Percentiles rank a stretch among this genome's conserved stretches.
These are phyloP conservation scores for Steinernema feltiae DNA, from an alignment of 1,140 invertebrate species.

Conservation along the genomic window DNA sequence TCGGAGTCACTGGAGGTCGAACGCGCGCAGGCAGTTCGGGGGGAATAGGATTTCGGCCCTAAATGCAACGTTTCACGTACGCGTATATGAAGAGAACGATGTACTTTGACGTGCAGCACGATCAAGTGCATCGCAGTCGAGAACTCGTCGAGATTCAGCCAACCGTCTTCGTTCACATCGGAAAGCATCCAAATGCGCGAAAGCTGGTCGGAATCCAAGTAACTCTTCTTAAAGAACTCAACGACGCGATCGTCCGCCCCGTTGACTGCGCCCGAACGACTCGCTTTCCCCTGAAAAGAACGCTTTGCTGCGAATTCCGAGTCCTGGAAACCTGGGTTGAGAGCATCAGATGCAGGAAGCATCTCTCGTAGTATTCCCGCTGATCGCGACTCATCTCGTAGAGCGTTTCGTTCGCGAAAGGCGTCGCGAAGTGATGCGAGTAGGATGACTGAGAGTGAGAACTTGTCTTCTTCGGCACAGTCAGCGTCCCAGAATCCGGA, in stretches of 20 bases:
- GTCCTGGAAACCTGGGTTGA: constrained; percentile 22
- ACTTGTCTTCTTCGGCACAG: not conserved
- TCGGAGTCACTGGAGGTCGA: constrained; percentile 31
- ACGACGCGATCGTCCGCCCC: constrained; percentile 31
- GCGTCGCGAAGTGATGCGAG: constrained; percentile 31
- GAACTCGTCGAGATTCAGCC: constrained; percentile 89
- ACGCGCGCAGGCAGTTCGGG: constrained; percentile 6
- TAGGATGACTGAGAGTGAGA: not conserved
- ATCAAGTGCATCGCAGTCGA: constrained; percentile 96
- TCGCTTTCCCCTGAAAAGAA: constrained; percentile 17
- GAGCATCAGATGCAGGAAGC: constrained; percentile 32
- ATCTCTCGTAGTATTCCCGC: constrained; percentile 36
- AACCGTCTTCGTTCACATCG: constrained; percentile 89
- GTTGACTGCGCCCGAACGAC: constrained; percentile 18
- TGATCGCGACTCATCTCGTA: constrained; percentile 34
- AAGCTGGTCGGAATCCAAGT: constrained; percentile 19
- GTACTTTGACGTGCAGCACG: constrained; percentile 41
- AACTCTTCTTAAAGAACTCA: constrained; percentile 36
- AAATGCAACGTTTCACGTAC: not conserved
- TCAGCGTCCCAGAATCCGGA: not conserved
- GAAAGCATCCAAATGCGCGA: constrained; percentile 81
- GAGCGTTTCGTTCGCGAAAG: constrained; percentile 10
- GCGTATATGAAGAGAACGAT: not conserved
- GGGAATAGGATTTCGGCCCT: constrained; percentile 35
- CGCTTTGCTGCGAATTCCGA: not conserved